Evolutionary conservation across 2,113 vertebrate genomes (phyloP).

Genomic region (Dasyornis broadbenti): DNA sequence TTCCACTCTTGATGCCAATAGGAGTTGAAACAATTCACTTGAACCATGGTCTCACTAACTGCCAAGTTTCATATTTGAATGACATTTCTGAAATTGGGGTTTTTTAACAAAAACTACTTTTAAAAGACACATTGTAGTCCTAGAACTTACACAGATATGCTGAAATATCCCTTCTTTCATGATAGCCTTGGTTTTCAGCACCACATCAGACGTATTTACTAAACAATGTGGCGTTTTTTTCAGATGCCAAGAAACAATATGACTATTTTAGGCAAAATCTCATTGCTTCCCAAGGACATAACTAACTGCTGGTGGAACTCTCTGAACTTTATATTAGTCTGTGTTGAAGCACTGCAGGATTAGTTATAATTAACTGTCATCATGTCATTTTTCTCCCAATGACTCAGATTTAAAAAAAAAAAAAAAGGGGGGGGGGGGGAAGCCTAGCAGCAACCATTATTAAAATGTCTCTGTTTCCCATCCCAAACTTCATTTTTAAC

Average conservation of each 20-base stretch:
- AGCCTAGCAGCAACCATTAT: neutral
- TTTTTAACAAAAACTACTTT: neutral
- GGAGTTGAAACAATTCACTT: neutral
- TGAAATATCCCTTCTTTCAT: neutral
- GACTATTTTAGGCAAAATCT: slow-evolving; percentile 6
- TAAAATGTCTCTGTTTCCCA: neutral
- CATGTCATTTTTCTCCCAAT: neutral
- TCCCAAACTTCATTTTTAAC: neutral
- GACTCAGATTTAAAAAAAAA: neutral
- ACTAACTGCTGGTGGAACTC: slow-evolving; percentile 6
- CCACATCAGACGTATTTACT: neutral
- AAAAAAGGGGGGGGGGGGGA: no score
- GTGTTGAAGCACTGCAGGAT: slow-evolving; percentile 21
- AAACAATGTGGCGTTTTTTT: neutral
- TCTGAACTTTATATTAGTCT: slow-evolving; percentile 33
- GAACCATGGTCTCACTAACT: neutral
- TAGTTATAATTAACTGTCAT: slow-evolving; percentile 65
- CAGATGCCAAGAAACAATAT: neutral
- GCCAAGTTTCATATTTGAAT: neutral
- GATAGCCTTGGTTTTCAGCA: neutral
- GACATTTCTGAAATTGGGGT: neutral
- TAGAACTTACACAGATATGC: neutral
- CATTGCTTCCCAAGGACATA: slow-evolving; percentile 3
- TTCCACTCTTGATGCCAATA: neutral
- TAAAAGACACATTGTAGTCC: neutral